These are phyloP conservation scores for Drosophila kanapiae DNA, from an alignment of 1,140 invertebrate genomes.

Conservation along the genomic window DNA sequence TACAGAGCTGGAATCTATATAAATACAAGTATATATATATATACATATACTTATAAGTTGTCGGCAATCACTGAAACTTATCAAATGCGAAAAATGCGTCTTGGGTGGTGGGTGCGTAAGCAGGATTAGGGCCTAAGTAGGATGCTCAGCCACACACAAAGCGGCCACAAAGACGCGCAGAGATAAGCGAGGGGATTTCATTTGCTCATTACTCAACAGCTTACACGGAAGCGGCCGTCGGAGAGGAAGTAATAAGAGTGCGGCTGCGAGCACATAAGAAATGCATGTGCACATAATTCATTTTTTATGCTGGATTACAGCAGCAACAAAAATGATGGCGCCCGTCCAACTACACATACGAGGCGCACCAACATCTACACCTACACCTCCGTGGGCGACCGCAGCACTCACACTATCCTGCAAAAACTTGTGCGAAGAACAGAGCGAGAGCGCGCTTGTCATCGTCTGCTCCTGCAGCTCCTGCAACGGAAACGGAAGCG, in stretches of 20 bases:
- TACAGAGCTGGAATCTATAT: slow-evolving; percentile 27
- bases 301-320: slow-evolving; percentile 80
- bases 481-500: slow-evolving; percentile 75
- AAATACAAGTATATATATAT: neutral
- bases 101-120: slow-evolving; percentile 15
- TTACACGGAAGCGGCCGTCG: slow-evolving; percentile 42
- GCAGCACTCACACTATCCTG: slow-evolving; percentile 14
- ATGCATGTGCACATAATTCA: slow-evolving; percentile 82
- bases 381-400: neutral
- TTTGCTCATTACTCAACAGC: slow-evolving; percentile 81
- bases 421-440: slow-evolving; percentile 40
- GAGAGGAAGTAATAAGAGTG: slow-evolving; percentile 29
- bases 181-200: slow-evolving; percentile 80
- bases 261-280: slow-evolving; percentile 63
- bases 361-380: slow-evolving; percentile 13
- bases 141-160: slow-evolving; percentile 62
- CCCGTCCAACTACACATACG: slow-evolving; percentile 18
- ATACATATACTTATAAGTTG: slow-evolving; percentile 3
- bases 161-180: slow-evolving; percentile 71
- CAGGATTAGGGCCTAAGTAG: slow-evolving; percentile 66
- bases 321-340: slow-evolving; percentile 49
- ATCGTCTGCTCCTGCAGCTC: slow-evolving; percentile 30
- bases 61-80: slow-evolving; percentile 17
- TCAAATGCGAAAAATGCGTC: slow-evolving; percentile 18
- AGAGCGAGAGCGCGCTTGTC: slow-evolving; percentile 27